Conservation (phyloP, 2,888 invertebrate genomes). For the Pomacea canaliculata region DNA sequence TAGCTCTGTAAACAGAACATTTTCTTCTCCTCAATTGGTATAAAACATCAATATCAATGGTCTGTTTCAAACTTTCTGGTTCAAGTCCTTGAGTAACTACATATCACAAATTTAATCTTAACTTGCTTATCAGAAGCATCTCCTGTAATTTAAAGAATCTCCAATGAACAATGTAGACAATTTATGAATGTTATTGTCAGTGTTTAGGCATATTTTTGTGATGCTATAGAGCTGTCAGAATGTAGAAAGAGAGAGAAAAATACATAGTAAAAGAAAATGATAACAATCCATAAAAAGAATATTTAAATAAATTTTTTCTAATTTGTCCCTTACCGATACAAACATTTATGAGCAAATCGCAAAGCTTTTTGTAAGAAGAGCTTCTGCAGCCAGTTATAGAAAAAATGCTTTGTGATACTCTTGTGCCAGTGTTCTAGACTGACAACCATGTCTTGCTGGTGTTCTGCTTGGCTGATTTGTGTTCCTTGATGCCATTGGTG, state of each 20-base stretch:
- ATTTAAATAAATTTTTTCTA: background rate
- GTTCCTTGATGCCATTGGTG: constrained; percentile 43
- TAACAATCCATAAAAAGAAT: background rate
- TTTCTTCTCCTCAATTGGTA: too few relatives aligned
- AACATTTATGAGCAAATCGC: constrained; percentile 36
- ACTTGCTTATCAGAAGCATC: too few relatives aligned
- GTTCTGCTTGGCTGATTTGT: constrained; percentile 42
- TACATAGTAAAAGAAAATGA: background rate
- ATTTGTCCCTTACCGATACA: constrained; percentile 34
- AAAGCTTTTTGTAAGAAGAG: constrained; percentile 43
- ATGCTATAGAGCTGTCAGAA: too few relatives aligned
- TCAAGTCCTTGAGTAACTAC: too few relatives aligned
- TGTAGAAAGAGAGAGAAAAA: background rate
- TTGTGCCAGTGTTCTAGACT: constrained; percentile 47
- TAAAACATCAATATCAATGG: too few relatives aligned
- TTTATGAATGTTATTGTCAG: too few relatives aligned
- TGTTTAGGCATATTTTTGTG: too few relatives aligned
- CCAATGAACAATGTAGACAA: too few relatives aligned
- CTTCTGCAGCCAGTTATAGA: constrained; percentile 48
- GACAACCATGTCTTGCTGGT: constrained; percentile 40
- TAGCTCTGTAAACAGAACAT: too few relatives aligned
- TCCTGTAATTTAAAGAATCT: too few relatives aligned
- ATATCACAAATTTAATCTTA: too few relatives aligned
- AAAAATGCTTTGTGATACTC: constrained; percentile 37
- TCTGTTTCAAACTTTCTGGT: too few relatives aligned